Conservation (phyloP, 2,797 vertebrate species). For the Alauda arvensis region DNA sequence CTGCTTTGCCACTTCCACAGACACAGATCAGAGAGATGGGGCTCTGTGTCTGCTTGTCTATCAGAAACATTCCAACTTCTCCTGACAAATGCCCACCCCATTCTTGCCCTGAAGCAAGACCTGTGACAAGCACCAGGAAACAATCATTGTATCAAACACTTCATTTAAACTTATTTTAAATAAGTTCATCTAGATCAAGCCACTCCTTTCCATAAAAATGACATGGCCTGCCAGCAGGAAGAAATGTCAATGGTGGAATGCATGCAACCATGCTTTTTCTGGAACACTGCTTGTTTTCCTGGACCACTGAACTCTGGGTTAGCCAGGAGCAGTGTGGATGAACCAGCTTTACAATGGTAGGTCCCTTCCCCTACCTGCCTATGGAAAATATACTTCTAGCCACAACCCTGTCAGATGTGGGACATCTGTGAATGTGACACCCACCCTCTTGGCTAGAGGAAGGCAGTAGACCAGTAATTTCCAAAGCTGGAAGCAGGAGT, state of each 20-base stretch:
- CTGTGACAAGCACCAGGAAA: neutral
- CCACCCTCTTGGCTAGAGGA: neutral
- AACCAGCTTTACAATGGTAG: neutral
- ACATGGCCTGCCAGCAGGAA: neutral
- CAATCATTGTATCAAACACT: neutral
- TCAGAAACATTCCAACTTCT: neutral
- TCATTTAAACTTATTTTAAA: neutral
- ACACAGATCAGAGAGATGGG: neutral
- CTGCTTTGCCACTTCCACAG: neutral
- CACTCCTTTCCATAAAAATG: neutral
- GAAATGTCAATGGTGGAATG: neutral
- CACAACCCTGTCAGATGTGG: neutral
- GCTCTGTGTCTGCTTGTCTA: neutral
- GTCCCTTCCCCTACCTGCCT: neutral
- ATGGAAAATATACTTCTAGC: neutral
- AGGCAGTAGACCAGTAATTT: neutral
- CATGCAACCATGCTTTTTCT: neutral
- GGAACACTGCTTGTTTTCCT: neutral
- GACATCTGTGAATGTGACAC: slow-evolving; percentile 3
- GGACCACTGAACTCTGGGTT: neutral
- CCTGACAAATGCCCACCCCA: neutral
- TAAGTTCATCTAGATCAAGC: neutral
- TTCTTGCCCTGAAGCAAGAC: neutral
- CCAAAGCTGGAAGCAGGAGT: neutral
- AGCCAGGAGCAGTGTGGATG: neutral